A percentile compares a stretch with the other conserved stretches of the same genome.
Conservation (phyloP, 1,140 invertebrate species). For the Dolichoris vasculosae region DNA sequence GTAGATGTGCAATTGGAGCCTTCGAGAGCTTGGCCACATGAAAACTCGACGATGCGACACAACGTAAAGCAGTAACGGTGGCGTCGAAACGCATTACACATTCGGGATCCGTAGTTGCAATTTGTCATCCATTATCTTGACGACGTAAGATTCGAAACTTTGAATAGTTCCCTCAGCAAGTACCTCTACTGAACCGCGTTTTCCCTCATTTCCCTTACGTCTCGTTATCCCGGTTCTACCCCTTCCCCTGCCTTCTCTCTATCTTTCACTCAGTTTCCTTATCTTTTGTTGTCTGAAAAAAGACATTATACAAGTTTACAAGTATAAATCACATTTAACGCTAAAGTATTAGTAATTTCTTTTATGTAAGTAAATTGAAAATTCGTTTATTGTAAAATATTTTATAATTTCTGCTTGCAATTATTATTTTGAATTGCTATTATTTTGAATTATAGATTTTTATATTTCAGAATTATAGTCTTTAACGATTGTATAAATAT, state of each 20-base stretch:
- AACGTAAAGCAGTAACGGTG: conserved; percentile 13
- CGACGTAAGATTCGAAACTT: conserved; percentile 69
- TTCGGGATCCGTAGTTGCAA: conserved; percentile 68
- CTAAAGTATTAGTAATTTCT: neutral
- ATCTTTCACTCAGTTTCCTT: neutral
- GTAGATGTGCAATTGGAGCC: neutral
- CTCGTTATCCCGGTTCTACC: conserved; percentile 45
- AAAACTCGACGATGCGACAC: neutral
- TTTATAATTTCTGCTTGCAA: too few species aligned
- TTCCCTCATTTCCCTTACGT: conserved; percentile 57
- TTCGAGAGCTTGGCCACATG: neutral
- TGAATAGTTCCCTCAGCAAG: conserved; percentile 62
- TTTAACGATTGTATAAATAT: too few species aligned
- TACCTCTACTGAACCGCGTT: conserved; percentile 41
- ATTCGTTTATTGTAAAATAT: too few species aligned
- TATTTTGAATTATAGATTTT: too few species aligned
- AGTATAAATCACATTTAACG: neutral
- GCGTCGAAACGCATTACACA: conserved; percentile 61
- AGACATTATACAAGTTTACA: neutral
- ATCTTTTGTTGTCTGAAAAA: neutral
- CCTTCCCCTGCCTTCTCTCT: neutral
- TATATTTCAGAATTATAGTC: too few species aligned
- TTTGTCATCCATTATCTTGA: conserved; percentile 70
- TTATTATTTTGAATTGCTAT: too few species aligned
- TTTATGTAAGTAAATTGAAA: neutral